Evolutionary conservation across 2,113 vertebrate genomes (phyloP), one percentile per base, ranked within the genome.

Genomic region (Odobenus rosmarus): DNA sequence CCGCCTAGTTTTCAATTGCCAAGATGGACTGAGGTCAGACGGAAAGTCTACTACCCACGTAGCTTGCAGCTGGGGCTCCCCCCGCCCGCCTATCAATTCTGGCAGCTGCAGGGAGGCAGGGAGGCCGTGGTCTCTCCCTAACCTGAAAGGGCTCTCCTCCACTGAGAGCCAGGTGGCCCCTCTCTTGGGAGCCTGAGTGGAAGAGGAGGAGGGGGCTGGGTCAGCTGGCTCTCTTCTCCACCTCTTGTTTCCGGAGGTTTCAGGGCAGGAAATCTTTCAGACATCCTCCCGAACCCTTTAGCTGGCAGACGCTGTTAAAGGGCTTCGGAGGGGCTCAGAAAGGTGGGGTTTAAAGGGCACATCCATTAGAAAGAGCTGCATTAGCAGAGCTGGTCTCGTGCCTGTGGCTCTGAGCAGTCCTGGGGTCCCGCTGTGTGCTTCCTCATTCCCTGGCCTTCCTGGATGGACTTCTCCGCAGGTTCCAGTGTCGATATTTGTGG

Each of bases 371-470:
- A 97, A 84, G 92, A 95, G 94, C 72, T 21, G 0, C 55, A 31
- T n/a, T 15, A 51, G 59, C 7, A 11, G 95, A 95, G 85, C 39
- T 36, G 94, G 94, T 24, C 0, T 0, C 49, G 4, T 2, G 14
- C 61, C 46, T 4, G 49, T 36, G 62, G 61, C 57, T 93, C 24
- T 18, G 67, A 87, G 57, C 33, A 10, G 57, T 55, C 26, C 67
- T 11, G 5, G 19, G 64, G 57, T 26, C 3, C 3, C 8, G 23
- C 11, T 1, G 28, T 0, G 0, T 7, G 33, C 83, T 28, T 79
- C 82, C 82, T 85, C 61, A 10, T 71, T 72, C 92, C 90, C 96
- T 64, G 74, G 74, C 16, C 95, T 94, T 96, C 71, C 91, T 24
- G 39, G 76, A 67, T 18, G 36, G 88, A 88, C 85, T 83, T 36